These are phyloP conservation scores for Petrolisthes cinctipes DNA, from an alignment of 2,888 invertebrate genomes.

Conservation along the genomic window DNA sequence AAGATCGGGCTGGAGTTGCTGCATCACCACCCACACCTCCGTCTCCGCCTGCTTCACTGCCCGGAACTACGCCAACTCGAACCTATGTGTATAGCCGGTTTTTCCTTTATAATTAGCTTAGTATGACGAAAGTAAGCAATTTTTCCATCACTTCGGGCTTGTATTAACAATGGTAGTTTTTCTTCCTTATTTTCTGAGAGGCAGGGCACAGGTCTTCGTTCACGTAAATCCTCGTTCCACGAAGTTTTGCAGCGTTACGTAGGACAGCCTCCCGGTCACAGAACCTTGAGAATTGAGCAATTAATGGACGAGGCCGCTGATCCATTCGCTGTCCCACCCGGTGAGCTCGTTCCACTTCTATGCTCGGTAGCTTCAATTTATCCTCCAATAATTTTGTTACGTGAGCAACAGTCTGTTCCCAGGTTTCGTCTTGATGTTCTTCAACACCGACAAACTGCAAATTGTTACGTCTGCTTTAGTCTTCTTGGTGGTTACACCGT, in stretches of 20 bases:
- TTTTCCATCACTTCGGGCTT: not conserved
- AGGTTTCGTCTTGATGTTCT: not conserved
- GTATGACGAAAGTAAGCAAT: not conserved
- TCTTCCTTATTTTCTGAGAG: not conserved
- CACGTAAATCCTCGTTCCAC: conserved; percentile 1
- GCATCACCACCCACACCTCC: not conserved
- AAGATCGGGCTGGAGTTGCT: not conserved
- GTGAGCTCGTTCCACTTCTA: not conserved
- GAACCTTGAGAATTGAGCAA: not conserved
- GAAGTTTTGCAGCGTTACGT: not conserved
- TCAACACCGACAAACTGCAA: not conserved
- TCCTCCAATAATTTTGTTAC: too few relatives aligned
- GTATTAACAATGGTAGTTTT: not conserved
- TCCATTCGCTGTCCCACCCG: not conserved
- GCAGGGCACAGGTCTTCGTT: not conserved
- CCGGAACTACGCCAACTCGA: not conserved
- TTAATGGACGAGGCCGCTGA: not conserved
- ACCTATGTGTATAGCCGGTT: not conserved
- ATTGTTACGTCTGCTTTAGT: not conserved
- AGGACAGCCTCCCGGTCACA: not conserved
- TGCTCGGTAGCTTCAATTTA: not conserved
- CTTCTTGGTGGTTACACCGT: not conserved
- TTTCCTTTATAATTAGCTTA: not conserved
- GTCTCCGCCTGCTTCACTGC: too few relatives aligned
- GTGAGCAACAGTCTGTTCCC: too few relatives aligned